Percentiles rank a stretch among this genome's conserved stretches.
These are phyloP conservation scores for Cephonodes hylas DNA, from an alignment of 2,888 invertebrate species.

Conservation along the genomic window DNA sequence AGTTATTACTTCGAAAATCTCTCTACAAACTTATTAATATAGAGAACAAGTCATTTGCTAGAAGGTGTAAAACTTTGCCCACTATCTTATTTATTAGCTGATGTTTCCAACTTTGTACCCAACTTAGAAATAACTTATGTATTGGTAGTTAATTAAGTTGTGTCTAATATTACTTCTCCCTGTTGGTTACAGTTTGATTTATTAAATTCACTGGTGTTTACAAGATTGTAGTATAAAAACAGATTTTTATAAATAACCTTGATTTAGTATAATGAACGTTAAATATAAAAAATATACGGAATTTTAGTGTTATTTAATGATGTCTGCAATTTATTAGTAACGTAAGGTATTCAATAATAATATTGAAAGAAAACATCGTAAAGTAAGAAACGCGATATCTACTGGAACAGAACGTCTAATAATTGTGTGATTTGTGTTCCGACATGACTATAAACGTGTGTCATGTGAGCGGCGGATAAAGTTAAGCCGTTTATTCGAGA, in stretches of 20 bases:
- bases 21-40: background rate
- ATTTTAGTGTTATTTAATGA: background rate
- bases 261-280: too few species aligned
- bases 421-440: background rate
- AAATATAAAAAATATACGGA: background rate
- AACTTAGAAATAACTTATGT: conserved; percentile 8
- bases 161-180: background rate
- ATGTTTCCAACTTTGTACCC: background rate
- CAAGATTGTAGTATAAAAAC: background rate
- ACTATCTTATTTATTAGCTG: conserved; percentile 3
- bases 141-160: background rate
- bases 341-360: background rate
- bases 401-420: background rate
- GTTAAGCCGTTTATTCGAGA: background rate
- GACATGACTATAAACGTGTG: background rate
- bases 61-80: conserved; percentile 2
- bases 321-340: background rate
- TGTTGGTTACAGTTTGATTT: background rate
- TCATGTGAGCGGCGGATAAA: background rate
- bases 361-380: background rate
- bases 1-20: background rate
- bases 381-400: background rate
- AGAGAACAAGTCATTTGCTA: background rate
- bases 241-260: too few species aligned
- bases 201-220: background rate